Conservation (phyloP, 2,113 vertebrate species). For the Neomonachus schauinslandi region DNA sequence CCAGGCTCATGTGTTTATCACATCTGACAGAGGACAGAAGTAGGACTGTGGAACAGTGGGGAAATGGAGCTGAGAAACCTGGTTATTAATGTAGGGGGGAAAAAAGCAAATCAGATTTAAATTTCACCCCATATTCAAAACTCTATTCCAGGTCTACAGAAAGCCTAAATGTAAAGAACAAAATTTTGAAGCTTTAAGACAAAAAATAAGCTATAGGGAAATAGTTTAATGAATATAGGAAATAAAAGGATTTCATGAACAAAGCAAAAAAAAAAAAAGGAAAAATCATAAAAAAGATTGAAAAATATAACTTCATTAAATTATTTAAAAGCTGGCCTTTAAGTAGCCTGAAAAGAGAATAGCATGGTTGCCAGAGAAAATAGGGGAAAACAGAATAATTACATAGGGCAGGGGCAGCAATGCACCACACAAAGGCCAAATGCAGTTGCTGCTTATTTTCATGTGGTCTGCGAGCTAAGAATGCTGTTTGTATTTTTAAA, state of each 20-base stretch:
- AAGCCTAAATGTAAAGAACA: background rate
- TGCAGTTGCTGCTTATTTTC: background rate
- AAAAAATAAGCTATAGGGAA: background rate
- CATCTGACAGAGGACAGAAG: background rate
- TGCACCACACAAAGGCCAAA: background rate
- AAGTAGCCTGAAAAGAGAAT: background rate
- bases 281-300: background rate
- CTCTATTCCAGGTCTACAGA: background rate
- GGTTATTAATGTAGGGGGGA: accelerated
- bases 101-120: background rate
- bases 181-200: background rate
- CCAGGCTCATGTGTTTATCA: background rate
- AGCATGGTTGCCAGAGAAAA: background rate
- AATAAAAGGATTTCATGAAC: background rate
- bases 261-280: background rate
- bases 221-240: background rate
- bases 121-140: background rate
- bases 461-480: background rate
- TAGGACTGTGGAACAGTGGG: background rate
- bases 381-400: background rate
- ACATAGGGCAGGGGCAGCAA: background rate
- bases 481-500: conserved; percentile 19
- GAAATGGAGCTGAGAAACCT: background rate
- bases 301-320: background rate
- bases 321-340: background rate